Evolutionary conservation across 1,140 invertebrate genomes (phyloP), one percentile per base, ranked within the genome.

Genomic region (Plectrocnemia conspersa): DNA sequence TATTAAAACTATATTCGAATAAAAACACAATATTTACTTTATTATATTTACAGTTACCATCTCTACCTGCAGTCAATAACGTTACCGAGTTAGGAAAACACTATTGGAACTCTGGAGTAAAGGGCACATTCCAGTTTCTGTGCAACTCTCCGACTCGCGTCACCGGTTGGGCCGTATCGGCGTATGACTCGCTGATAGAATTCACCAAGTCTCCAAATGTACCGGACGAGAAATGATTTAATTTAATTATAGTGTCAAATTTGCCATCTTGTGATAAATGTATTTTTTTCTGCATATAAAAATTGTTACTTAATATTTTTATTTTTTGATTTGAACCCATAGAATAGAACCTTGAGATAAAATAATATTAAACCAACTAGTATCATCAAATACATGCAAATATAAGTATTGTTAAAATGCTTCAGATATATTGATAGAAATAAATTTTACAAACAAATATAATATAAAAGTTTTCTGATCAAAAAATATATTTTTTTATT

Each of bases 91-190:
- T 75, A 49, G 71, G 72, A 38, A 76, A 76, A 64, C 69, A 77
- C 56, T 78, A 76, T 56, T 80, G 77, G 77, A 80, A 80, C 60
- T 64, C 63, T 66, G 77, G 77, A 54, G 76, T 80, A 0, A 73
- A 75, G 64, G 54, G 71, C 23, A 74, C 75, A 59, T 78, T 79
- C 55, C 65, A 63, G 44, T 79, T 79, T 63, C 53, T 79, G 10
- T 63, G 70, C 5, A 63, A 78, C 60, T 63, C 78, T 10, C 78
- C 77, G 3, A 66, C 66, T 53, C 68, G 76, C 55, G 38, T 66
- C 58, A 23, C 58, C 54, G 54, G 70, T 67, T 74, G 71, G 52
- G 18, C 46, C 13, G 44, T 33, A 18, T 40, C 38, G 9, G 54
- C 50, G 11, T 56, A 54, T 22, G 54, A 54, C 33, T 48, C 23